Percentiles rank a stretch among this genome's conserved stretches.
These are phyloP conservation scores for Aplysina aerophoba DNA, from an alignment of 37 sponge, comb jelly and placozoan species.

Conservation along the genomic window DNA sequence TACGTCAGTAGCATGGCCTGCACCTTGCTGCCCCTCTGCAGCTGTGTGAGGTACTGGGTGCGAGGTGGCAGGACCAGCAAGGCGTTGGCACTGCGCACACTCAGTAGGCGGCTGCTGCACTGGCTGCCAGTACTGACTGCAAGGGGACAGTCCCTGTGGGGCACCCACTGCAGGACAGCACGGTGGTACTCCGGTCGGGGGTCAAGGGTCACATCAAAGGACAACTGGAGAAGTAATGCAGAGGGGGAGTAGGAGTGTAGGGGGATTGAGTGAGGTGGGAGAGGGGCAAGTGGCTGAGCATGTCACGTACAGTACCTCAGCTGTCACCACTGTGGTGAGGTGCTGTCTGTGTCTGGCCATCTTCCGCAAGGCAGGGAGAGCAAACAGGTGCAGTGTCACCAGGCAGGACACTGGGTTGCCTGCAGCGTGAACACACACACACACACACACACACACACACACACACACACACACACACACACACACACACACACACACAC, in stretches of 20 bases:
- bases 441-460: background rate
- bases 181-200: conserved; percentile 92
- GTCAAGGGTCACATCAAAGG: conserved; percentile 55
- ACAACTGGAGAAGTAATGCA: conserved; percentile 57
- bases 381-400: conserved; percentile 95
- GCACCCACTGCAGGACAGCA: conserved; percentile 56
- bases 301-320: conserved; percentile 30
- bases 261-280: conserved; percentile 34
- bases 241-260: background rate
- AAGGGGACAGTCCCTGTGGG: conserved; percentile 33
- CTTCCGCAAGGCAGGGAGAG: conserved; percentile 82
- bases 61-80: conserved; percentile 82
- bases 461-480: background rate
- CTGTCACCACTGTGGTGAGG: conserved; percentile 30
- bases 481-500: conserved; percentile 22
- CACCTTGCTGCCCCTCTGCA: conserved; percentile 41
- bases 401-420: conserved; percentile 97
- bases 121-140: conserved; percentile 87
- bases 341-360: conserved; percentile 68
- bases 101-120: conserved; percentile 93
- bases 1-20: conserved; percentile 56
- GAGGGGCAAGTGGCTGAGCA: background rate
- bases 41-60: conserved; percentile 37
- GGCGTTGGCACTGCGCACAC: conserved; percentile 90
- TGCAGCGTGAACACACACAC: background rate